Percentiles rank a stretch among this genome's conserved stretches.
These are phyloP conservation scores for Pseudorectes ferrugineus DNA, from an alignment of 2,113 vertebrate genomes.

Conservation along the genomic window DNA sequence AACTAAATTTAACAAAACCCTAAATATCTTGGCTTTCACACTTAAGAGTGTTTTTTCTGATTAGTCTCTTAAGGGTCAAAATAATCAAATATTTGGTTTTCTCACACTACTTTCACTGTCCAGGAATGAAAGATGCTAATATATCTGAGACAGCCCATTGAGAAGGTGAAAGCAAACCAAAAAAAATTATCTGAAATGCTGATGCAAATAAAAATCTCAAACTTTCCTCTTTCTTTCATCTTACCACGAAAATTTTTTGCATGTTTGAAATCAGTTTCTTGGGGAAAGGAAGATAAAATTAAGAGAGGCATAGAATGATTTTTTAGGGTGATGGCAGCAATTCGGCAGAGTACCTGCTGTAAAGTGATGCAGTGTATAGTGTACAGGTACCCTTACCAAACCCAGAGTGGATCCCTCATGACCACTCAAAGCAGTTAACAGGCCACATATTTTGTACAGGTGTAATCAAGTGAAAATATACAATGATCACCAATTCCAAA, in stretches of 20 bases:
- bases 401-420: not conserved
- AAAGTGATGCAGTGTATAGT: rapidly evolving
- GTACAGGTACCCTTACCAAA: not conserved
- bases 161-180: not conserved
- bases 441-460: not conserved
- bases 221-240: not conserved
- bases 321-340: not conserved
- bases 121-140: not conserved
- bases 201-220: not conserved
- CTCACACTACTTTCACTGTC: not conserved
- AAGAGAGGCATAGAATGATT: not conserved
- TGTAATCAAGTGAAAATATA: conserved; percentile 1
- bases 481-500: not conserved
- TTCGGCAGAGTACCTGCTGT: not conserved
- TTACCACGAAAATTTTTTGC: not conserved
- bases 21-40: not conserved
- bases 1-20: not conserved
- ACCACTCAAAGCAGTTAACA: not conserved
- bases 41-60: not conserved
- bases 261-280: not conserved
- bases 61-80: not conserved
- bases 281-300: not conserved
- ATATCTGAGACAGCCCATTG: not conserved
- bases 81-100: not conserved
- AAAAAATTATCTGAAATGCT: not conserved